Conservation (phyloP, 1,140 invertebrate genomes). For the Trichonephila inaurata region DNA sequence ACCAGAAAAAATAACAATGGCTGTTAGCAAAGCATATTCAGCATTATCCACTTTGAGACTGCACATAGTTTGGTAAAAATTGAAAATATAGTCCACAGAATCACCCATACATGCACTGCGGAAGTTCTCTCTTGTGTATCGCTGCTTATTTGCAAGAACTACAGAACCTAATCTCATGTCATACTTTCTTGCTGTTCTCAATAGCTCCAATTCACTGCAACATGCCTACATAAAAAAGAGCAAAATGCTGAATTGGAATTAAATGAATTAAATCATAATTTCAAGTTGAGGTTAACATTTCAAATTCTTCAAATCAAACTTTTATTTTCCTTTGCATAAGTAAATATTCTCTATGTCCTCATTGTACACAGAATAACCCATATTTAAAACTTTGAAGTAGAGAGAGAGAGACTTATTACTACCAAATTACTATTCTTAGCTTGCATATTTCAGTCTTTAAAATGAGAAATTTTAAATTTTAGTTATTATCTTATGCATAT, state of each 20-base stretch:
- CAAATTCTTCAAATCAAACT: too few species aligned
- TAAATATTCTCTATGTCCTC: too few species aligned
- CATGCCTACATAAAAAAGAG: conserved; percentile 86
- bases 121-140: conserved; percentile 95
- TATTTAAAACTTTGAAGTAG: too few species aligned
- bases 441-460: neutral
- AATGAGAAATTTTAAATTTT: too few species aligned
- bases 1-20: conserved; percentile 99
- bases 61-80: conserved; percentile 92
- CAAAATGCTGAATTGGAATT: too few species aligned
- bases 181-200: conserved; percentile 95
- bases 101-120: conserved; percentile 93
- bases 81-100: conserved; percentile 93
- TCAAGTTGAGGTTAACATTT: too few species aligned
- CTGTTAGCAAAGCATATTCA: conserved; percentile 97
- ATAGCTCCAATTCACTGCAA: conserved; percentile 98
- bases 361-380: too few species aligned
- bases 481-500: neutral
- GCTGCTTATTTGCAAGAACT: conserved; percentile 97
- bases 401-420: too few species aligned
- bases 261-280: too few species aligned
- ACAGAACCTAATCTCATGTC: conserved; percentile 95
- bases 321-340: too few species aligned
- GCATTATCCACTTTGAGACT: conserved; percentile 92
- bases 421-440: too few species aligned